Evolutionary conservation across 2,797 vertebrate species (phyloP).

Genomic region (Acestrorhynchus altus): DNA sequence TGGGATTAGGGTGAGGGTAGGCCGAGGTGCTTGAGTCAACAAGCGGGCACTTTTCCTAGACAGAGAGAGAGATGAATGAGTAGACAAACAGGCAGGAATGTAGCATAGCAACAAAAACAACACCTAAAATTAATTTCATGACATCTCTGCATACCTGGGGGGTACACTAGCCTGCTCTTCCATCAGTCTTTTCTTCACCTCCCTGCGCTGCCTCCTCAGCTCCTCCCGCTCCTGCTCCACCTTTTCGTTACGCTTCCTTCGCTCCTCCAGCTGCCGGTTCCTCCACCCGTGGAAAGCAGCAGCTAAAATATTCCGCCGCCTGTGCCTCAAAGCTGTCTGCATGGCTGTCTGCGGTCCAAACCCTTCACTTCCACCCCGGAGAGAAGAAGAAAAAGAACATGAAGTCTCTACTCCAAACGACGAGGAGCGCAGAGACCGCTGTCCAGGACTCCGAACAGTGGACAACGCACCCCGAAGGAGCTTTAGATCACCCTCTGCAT

Average conservation of each 20-base stretch:
- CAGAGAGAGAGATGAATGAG: neutral
- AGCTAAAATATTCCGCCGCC: conserved; percentile 88
- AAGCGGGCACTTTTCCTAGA: conserved; percentile 92
- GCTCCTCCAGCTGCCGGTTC: conserved; percentile 80
- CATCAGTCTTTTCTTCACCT: conserved; percentile 90
- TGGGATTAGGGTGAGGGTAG: conserved; percentile 82
- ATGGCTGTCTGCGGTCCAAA: conserved; percentile 81
- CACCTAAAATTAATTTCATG: too few relatives aligned
- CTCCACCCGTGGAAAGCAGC: conserved; percentile 85
- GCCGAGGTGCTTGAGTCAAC: conserved; percentile 85
- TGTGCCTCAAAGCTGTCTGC: conserved; percentile 89
- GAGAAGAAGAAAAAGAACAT: neutral
- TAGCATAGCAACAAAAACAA: too few relatives aligned
- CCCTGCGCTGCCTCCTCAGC: conserved; percentile 85
- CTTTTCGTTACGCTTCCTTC: conserved; percentile 81
- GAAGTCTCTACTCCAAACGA: conserved; percentile 62
- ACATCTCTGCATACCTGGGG: conserved; percentile 62
- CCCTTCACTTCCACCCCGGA: conserved; percentile 70
- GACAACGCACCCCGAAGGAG: conserved; percentile 92
- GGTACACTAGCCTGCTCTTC: conserved; percentile 91
- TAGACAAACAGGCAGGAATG: neutral
- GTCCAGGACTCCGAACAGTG: conserved; percentile 84
- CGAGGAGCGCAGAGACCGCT: conserved; percentile 89
- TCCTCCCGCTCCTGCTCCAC: conserved; percentile 85
- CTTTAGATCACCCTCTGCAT: conserved; percentile 94